These are phyloP conservation scores for Athetis lepigone DNA, from an alignment of 2,888 invertebrate species.

Conservation along the genomic window DNA sequence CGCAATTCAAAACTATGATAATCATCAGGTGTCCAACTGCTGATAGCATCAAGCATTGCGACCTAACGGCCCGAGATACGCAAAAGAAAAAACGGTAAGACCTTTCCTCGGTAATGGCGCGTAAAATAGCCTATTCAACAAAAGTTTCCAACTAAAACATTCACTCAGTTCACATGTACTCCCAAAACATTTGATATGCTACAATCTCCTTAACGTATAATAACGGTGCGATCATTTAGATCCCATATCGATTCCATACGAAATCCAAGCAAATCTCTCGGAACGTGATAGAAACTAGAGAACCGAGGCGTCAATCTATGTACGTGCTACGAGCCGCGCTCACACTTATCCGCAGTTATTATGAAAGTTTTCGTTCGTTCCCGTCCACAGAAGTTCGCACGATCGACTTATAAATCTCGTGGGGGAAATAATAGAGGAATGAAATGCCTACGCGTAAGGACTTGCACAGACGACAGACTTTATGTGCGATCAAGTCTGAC, in stretches of 20 bases:
- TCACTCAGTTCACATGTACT: conserved; percentile 28
- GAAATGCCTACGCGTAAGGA: conserved; percentile 55
- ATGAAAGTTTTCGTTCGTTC: conserved; percentile 70
- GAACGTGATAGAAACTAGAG: conserved; percentile 53
- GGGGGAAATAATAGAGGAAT: conserved; percentile 67
- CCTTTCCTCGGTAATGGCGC: conserved; percentile 51
- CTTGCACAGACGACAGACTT: not conserved
- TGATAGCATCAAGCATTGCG: conserved; percentile 40
- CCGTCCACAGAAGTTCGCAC: conserved; percentile 63
- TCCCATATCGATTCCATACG: conserved; percentile 49
- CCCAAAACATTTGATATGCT: conserved; percentile 57
- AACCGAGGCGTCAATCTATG: conserved; percentile 55
- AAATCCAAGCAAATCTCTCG: conserved; percentile 61
- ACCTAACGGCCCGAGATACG: conserved; percentile 41
- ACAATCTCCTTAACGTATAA: conserved; percentile 43
- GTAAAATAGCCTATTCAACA: conserved; percentile 56
- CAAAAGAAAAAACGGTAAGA: conserved; percentile 35
- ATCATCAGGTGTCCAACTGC: conserved; percentile 45
- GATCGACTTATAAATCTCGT: conserved; percentile 71
- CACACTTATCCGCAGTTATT: conserved; percentile 69
- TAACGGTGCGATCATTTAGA: conserved; percentile 50
- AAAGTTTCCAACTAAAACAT: conserved; percentile 54
- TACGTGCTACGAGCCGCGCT: conserved; percentile 58
- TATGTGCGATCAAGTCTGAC: not conserved
- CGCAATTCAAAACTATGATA: conserved; percentile 14